Base-by-base conservation (phyloP, 2,797 vertebrate genomes). In the Buphagus erythrorhynchus region DNA sequence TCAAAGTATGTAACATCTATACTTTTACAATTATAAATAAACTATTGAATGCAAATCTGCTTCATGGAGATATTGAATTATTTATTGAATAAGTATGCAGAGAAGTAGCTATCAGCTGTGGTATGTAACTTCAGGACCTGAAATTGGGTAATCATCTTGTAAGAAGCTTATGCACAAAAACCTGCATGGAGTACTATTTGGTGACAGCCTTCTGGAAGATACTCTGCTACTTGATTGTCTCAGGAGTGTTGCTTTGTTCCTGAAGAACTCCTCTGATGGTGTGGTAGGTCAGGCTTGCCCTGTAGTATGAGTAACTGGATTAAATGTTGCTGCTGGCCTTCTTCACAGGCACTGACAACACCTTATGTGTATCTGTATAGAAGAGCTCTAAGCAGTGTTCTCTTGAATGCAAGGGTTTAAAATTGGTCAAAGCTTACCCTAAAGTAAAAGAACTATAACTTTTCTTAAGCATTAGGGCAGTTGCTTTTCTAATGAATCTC, bases 11-110 rank as follows among this genome's bases (percentile, higher is more conserved):
- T 95, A 94, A 83, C 38, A 69, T 1, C 51, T 81, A 42, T 55
- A 62, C 87, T 95, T 95, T 90, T 88, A 81, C 62, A 91, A 78
- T 66, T 86, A 45, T 16, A 91, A 97, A 96, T 96, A 94, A 96
- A 95, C 49, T 73, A 15, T 36, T 75, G 43, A 88, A 75, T 90
- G 86, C 76, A 72, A 71, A 86, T 28, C 35, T 93, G 10, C 29
- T 48, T 84, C 16, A 5, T 63, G 46, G 54, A 75, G 40, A 57
- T n/a, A n/a, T n/a, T n/a, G n/a, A n/a, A n/a, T n/a, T n/a, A n/a
- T 1, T 77, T 85, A 54, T 28, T 93, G 3, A 58, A 2, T 51
- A 71, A 49, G 3, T 67, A 55, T 5, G 25, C 6, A 51, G 29
- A 40, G 22, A 83, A 45, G 13, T 21, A 59, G 24, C 14, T 9